Evolutionary conservation across 2,113 vertebrate genomes (phyloP), one percentile per base, ranked within the genome.

Genomic region (Aplodontia rufa): DNA sequence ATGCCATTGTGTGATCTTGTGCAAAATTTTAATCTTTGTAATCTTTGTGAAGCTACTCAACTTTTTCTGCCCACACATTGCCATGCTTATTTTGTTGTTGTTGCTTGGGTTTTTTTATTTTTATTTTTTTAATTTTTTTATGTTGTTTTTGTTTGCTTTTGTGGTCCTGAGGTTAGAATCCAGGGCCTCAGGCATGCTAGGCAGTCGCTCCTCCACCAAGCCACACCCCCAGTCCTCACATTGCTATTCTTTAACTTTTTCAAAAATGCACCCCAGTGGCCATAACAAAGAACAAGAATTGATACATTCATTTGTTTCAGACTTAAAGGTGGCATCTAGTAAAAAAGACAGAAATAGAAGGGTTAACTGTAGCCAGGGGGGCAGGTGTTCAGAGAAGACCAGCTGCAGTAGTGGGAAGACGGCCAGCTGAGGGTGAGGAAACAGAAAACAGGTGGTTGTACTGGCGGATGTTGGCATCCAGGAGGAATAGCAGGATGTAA

Each of bases 401-500:
- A 76, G 90, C 42, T 78, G 66, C 37, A 96, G 87, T 58, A 68
- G 22, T 55, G 90, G 90, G 87, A 96, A 87, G 47, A 82, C 91
- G 19, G 87, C 91, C 96, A 96, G 82, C 78, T 30, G 37, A 79
- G 37, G 45, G n/a, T 45, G 78, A 47, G 69, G 32, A 72, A 62
- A 90, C 47, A 81, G 80, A 82, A 71, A 90, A 81, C 95, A 97
- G 97, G 91, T 92, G 91, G 72, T 6, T 76, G 78, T 74, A 17
- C 79, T 88, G 45, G 79, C 28, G 51, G 51, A 8, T 30, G 4
- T 0, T 84, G 94, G 75, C 32, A 42, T 64, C 32, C 53, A 95
- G 66, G n/a, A 93, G 62, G 58, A 93, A 24, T 7, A 64, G 45
- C 35, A 88, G 58, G 58, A 84, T 79, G 51, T 32, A 13, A 49